These are phyloP conservation scores for Pangasius macronema DNA, from an alignment of 2,797 vertebrate species.

Conservation along the genomic window DNA sequence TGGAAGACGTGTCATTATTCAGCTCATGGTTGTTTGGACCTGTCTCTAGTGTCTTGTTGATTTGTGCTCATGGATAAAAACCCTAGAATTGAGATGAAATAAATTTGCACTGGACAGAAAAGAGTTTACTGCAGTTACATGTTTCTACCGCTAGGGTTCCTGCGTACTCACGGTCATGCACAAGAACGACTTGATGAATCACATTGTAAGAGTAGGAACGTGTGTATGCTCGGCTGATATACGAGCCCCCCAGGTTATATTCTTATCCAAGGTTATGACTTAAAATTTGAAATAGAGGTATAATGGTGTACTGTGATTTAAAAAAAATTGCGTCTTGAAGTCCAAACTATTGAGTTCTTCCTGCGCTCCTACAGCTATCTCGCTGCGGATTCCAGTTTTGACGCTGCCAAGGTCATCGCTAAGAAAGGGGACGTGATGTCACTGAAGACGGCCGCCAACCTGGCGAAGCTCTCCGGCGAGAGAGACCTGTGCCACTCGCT, in stretches of 20 bases:
- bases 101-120: neutral
- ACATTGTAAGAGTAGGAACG: neutral
- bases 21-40: neutral
- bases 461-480: slow-evolving; percentile 83
- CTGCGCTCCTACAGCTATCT: slow-evolving; percentile 76
- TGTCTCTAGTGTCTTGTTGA: neutral
- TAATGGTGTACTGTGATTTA: neutral
- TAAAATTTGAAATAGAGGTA: neutral
- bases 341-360: neutral
- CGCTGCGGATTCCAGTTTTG: slow-evolving; percentile 83
- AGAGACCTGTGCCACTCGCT: slow-evolving; percentile 79
- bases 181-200: neutral
- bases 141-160: neutral
- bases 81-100: neutral
- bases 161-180: neutral
- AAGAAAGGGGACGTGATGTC: slow-evolving; percentile 88
- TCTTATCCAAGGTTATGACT: neutral
- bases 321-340: neutral
- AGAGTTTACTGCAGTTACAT: neutral
- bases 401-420: slow-evolving; percentile 90
- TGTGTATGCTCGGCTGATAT: neutral
- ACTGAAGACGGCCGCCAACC: slow-evolving; percentile 79
- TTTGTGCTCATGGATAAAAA: neutral
- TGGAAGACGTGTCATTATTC: neutral
- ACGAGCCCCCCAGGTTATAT: neutral